phyloP scores from a whole-genome alignment of 2,888 invertebrate genomes.

The Tetragnatha montana region DNA sequence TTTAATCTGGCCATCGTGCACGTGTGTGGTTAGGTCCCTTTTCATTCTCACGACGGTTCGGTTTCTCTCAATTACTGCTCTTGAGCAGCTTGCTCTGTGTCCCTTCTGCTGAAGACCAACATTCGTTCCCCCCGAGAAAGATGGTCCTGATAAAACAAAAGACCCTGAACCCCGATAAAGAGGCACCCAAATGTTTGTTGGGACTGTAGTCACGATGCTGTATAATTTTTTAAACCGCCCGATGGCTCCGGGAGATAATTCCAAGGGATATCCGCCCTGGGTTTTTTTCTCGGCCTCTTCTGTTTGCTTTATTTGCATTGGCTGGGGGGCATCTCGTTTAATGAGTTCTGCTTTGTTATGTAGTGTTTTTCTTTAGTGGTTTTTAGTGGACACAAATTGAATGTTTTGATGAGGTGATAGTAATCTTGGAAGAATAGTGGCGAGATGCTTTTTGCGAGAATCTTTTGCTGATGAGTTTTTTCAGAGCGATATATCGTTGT shows the following conservation, averaged over 20 bases:
- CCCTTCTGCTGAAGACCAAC: constrained; percentile 36
- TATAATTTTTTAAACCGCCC: constrained; percentile 66
- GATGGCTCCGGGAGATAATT: constrained; percentile 54
- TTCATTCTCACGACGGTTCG: constrained; percentile 49
- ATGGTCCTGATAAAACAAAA: constrained; percentile 61
- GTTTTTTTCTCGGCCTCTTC: constrained; percentile 10
- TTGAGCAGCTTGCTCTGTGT: constrained; percentile 39
- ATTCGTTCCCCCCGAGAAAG: constrained; percentile 49
- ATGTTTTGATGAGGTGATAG: too few species aligned
- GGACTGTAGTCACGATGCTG: constrained; percentile 63
- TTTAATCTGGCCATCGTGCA: neutral
- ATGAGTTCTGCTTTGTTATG: neutral
- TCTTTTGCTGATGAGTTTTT: too few species aligned
- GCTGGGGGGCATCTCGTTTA: constrained; percentile 2
- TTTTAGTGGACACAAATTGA: too few species aligned
- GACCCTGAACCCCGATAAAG: constrained; percentile 45
- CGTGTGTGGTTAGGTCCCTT: neutral
- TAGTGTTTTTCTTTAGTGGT: too few species aligned
- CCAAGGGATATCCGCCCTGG: constrained; percentile 21
- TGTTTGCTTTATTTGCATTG: constrained; percentile 56
- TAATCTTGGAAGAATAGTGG: too few species aligned
- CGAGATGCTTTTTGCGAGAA: too few species aligned
- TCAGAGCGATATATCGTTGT: too few species aligned
- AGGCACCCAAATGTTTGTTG: constrained; percentile 62
- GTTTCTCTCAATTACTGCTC: constrained; percentile 49